Base-by-base conservation (phyloP, 2,888 invertebrate species). In the Linnaemya tessellans region DNA sequence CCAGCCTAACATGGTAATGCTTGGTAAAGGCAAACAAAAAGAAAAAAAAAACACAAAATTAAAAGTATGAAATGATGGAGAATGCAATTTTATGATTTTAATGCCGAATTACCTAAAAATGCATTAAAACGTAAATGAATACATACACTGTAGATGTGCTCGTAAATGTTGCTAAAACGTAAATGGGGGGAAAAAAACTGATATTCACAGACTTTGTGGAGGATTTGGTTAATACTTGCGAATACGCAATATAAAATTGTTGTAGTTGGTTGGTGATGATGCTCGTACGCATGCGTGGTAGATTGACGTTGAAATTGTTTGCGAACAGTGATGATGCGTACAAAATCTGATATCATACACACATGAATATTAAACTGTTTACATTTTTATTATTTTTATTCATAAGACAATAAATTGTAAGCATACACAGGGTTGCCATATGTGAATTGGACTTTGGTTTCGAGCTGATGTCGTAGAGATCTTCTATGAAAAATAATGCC, bases 101-200 rank as follows among this genome's bases (percentile, higher is more conserved):
- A 78, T 80, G 80, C 30, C 80, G 73, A 68, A 84, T 81, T 84
- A 81, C 78, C 81, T 84, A 70, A 68, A 78, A 78, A 58, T 84
- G 73, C 80, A 84, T 78, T 84, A 73, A 84, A 70, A 74, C 56
- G 30, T 56, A 38, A 65, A 20, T 77, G 80, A 73, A 56, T 79
- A 1, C 54, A 56, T 64, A 15, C 11, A 22, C 51, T 74, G 13
- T n/a, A 62, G 68, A 78, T 62, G 46, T 49, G 60, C 51, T 62
- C n/a, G 35, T 54, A 70, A 79, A 79, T 64, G 62, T 51, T 78
- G 22, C 49, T n/a, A 51, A 68, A 56, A 70, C 20, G 22, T 10
- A 35, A 60, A 38, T 60, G 60, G 18, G 38, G 8, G n/a, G n/a
- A n/a, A n/a, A 56, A 58, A n/a, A 20, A 46, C 3, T 18, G 0